These are phyloP conservation scores for Molossus alvarezi DNA, from an alignment of 2,797 vertebrate species.

Conservation along the genomic window DNA sequence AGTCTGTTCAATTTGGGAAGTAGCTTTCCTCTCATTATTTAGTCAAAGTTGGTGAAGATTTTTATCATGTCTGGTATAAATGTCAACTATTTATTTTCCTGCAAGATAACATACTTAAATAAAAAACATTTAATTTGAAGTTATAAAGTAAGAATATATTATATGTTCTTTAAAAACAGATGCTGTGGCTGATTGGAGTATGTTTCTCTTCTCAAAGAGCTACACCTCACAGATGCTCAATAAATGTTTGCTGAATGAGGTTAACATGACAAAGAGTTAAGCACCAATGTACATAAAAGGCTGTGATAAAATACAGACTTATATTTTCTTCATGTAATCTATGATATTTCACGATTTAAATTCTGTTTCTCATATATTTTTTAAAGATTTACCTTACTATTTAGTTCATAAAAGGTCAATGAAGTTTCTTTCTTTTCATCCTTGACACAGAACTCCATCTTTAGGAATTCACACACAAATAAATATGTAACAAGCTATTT, in stretches of 20 bases:
- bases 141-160: background rate
- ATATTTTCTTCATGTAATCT: background rate
- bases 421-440: background rate
- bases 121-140: background rate
- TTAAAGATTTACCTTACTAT: background rate
- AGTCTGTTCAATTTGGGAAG: background rate
- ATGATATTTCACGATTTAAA: background rate
- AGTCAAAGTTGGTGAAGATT: background rate
- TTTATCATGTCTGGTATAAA: background rate
- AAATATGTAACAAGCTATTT: background rate
- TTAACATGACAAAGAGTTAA: conserved; percentile 7
- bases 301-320: background rate
- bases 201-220: background rate
- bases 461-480: background rate
- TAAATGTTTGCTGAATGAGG: conserved; percentile 20
- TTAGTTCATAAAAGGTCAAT: background rate
- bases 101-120: conserved; percentile 11
- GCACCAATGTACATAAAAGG: background rate
- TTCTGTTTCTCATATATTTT: background rate
- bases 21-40: background rate
- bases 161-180: background rate
- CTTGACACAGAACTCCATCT: background rate
- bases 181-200: background rate
- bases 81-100: background rate
- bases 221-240: background rate